phyloP scores from a whole-genome alignment of 2,888 invertebrate species.

The Xanthorhoe spadicearia region DNA sequence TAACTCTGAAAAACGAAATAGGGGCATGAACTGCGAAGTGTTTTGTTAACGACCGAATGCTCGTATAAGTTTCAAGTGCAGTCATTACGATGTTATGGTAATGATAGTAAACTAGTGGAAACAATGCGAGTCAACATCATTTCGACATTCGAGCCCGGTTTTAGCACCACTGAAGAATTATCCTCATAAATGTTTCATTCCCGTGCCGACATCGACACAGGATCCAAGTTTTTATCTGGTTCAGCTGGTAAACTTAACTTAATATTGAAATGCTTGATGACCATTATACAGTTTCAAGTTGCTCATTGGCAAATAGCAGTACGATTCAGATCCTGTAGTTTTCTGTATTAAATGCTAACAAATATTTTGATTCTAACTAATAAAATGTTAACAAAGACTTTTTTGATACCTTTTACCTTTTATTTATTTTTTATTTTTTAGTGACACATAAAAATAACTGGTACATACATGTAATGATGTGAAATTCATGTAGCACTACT shows the following conservation, averaged over 20 bases:
- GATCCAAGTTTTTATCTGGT: background rate
- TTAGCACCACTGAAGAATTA: slow-evolving; percentile 54
- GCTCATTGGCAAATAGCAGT: background rate
- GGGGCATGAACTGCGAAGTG: slow-evolving; percentile 16
- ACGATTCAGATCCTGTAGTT: background rate
- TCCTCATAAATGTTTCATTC: slow-evolving; percentile 59
- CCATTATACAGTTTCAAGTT: background rate
- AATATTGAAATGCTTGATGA: background rate
- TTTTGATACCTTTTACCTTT: background rate
- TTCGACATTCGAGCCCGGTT: slow-evolving; percentile 46
- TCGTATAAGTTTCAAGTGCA: slow-evolving; percentile 27
- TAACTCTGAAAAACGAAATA: background rate
- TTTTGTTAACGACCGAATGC: slow-evolving; percentile 26
- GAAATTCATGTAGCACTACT: background rate
- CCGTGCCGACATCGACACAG: slow-evolving; percentile 37
- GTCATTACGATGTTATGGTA: slow-evolving; percentile 44
- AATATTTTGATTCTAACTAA: background rate
- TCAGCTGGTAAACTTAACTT: slow-evolving; percentile 9
- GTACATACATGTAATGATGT: background rate
- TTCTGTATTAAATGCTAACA: background rate
- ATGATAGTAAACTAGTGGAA: slow-evolving; percentile 50
- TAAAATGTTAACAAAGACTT: background rate
- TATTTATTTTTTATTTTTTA: background rate
- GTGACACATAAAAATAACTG: background rate
- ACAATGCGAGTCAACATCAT: slow-evolving; percentile 51